Conservation (phyloP, 2,888 invertebrate genomes). For the Cheiracanthium punctorium region DNA sequence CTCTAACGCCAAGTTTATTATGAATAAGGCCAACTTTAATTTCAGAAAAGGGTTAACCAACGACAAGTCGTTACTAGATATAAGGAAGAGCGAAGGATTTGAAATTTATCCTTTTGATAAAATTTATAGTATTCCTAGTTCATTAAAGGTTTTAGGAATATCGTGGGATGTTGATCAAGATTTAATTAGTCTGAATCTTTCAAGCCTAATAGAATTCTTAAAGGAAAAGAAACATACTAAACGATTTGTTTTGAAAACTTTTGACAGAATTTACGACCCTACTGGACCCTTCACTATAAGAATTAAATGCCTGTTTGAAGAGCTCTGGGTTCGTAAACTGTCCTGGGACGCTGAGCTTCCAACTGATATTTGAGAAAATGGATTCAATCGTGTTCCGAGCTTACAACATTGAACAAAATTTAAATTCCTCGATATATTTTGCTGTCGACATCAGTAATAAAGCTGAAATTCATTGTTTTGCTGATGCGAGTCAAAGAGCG, state of each 20-base stretch:
- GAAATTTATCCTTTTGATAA: neutral
- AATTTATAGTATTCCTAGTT: neutral
- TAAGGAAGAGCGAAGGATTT: neutral
- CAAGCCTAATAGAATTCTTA: neutral
- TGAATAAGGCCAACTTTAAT: neutral
- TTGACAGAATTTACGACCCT: neutral
- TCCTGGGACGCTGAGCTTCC: slow-evolving; percentile 6
- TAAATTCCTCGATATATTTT: neutral
- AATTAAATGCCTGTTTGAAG: slow-evolving; percentile 4
- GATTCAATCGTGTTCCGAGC: neutral
- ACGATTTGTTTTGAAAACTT: neutral
- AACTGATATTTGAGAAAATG: neutral
- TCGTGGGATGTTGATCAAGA: neutral
- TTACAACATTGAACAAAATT: neutral
- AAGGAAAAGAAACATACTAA: neutral
- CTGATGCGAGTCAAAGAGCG: neutral
- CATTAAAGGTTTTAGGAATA: neutral
- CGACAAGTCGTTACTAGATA: neutral
- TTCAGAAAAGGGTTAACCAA: neutral
- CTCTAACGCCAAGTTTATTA: neutral
- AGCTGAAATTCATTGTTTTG: neutral
- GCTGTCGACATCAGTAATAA: neutral
- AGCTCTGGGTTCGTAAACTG: neutral
- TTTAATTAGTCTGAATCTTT: neutral
- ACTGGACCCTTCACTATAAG: neutral